Evolutionary conservation across 2,797 vertebrate species (phyloP).

Genomic region (Rhinogobio ventralis): DNA sequence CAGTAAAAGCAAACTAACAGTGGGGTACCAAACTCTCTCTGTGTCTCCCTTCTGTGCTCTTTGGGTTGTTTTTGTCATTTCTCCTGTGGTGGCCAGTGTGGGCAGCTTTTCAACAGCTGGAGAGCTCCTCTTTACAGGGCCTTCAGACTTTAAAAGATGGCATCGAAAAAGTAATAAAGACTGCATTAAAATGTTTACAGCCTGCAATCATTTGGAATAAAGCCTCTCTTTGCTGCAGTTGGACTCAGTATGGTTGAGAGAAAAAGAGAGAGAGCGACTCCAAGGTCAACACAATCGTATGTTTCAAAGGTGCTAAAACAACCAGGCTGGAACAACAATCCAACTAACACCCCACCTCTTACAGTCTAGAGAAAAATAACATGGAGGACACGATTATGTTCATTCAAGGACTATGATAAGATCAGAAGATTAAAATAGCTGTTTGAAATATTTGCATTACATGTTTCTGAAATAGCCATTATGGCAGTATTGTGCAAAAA

Average conservation of each 20-base stretch:
- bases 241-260: background rate
- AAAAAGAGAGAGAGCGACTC: constrained; percentile 16
- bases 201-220: constrained; percentile 48
- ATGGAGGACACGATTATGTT: constrained; percentile 1
- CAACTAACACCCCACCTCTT: constrained; percentile 37
- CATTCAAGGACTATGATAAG: constrained; percentile 30
- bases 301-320: constrained; percentile 57
- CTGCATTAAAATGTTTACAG: constrained; percentile 54
- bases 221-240: constrained; percentile 18
- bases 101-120: constrained; percentile 31
- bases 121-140: constrained; percentile 42
- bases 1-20: constrained; percentile 45
- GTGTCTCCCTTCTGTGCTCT: constrained; percentile 12
- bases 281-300: constrained; percentile 57
- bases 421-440: constrained; percentile 6
- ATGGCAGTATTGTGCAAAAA: too few relatives aligned
- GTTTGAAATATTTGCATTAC: background rate
- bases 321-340: constrained; percentile 42
- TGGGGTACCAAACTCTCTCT: constrained; percentile 25
- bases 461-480: background rate
- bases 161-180: constrained; percentile 53
- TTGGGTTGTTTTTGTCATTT: constrained; percentile 27
- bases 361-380: constrained; percentile 34
- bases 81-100: background rate
- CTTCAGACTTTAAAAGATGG: constrained; percentile 39